Evolutionary conservation across 2,888 invertebrate genomes (phyloP).

Genomic region (Trissoscelio sp.): DNA sequence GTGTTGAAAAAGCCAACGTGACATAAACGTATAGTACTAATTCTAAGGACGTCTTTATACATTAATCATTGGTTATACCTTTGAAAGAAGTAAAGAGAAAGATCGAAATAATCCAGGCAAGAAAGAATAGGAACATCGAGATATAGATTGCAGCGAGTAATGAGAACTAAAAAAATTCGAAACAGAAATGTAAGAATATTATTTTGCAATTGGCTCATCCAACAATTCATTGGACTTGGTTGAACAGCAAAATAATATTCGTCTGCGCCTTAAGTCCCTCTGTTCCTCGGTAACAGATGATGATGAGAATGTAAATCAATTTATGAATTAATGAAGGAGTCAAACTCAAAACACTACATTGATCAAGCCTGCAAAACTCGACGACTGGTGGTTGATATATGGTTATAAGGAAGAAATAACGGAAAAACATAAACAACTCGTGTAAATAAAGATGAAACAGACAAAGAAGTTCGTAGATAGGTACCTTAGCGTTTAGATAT

Average conservation of each 20-base stretch:
- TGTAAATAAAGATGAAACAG: slow-evolving; percentile 77
- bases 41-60: slow-evolving; percentile 25
- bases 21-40: slow-evolving; percentile 17
- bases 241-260: slow-evolving; percentile 36
- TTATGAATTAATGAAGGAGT: slow-evolving; percentile 49
- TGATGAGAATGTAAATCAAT: slow-evolving; percentile 52
- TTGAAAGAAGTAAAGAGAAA: slow-evolving; percentile 30
- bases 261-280: slow-evolving; percentile 26
- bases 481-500: slow-evolving; percentile 83
- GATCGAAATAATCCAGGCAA: slow-evolving; percentile 47
- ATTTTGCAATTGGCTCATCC: not conserved
- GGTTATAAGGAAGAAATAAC: slow-evolving; percentile 60
- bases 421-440: slow-evolving; percentile 70
- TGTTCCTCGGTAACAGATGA: slow-evolving; percentile 67
- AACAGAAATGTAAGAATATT: not conserved
- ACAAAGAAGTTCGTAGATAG: slow-evolving; percentile 82
- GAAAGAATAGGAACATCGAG: slow-evolving; percentile 46
- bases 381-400: slow-evolving; percentile 61
- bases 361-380: slow-evolving; percentile 73
- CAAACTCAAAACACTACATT: slow-evolving; percentile 72
- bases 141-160: slow-evolving; percentile 27
- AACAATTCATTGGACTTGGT: not conserved
- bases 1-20: slow-evolving; percentile 19
- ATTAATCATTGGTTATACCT: slow-evolving; percentile 20
- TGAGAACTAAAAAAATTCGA: slow-evolving; percentile 3